Evolutionary conservation across 2,113 vertebrate species (phyloP), one percentile per base, ranked within the genome.

Genomic region (Ginglymostoma cirratum): DNA sequence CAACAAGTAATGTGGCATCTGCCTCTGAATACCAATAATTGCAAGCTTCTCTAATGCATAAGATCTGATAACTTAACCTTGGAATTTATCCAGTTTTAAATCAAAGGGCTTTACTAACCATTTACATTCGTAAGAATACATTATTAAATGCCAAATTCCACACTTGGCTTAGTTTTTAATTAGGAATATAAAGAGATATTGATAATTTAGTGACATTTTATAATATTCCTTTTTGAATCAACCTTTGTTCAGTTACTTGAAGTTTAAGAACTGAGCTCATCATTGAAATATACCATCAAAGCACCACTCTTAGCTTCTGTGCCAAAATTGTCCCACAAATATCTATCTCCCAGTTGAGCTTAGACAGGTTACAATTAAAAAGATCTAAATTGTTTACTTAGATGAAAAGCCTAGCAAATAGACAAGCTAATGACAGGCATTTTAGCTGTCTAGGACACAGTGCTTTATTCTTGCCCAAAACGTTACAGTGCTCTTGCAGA

Each of bases 31-130:
- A 76, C 34, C 89, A 93, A 66, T 67, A 92, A 66, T n/a, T 66
- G 61, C 89, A 66, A 67, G 42, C 69, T 72, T 52, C 67, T 72
- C 34, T 76, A 95, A 76, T 72, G 94, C 45, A 48, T 48, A 92
- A 61, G 45, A 90, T 83, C 96, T 96, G 97, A 97, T 97, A 97
- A 96, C 95, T 86, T 96, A 97, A 97, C 97, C 97, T 97, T 96
- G 97, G 97, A 97, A 96, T 97, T 96, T 96, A 97, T 97, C 96
- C 96, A 96, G 95, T 97, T 96, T 96, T 94, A 95, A 61, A 96
- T 95, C 92, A 96, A 96, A 97, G 96, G 97, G 96, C 96, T 95
- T 96, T 96, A 96, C 95, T 96, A 97, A 97, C 96, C 96, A 67
- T 92, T 80, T 80, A 97, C 97, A 96, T 97, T 96, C 95, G 89